Evolutionary conservation across 1,140 invertebrate genomes (phyloP), one percentile per base, ranked within the genome.

Genomic region (Hylaeus anthracinus): DNA sequence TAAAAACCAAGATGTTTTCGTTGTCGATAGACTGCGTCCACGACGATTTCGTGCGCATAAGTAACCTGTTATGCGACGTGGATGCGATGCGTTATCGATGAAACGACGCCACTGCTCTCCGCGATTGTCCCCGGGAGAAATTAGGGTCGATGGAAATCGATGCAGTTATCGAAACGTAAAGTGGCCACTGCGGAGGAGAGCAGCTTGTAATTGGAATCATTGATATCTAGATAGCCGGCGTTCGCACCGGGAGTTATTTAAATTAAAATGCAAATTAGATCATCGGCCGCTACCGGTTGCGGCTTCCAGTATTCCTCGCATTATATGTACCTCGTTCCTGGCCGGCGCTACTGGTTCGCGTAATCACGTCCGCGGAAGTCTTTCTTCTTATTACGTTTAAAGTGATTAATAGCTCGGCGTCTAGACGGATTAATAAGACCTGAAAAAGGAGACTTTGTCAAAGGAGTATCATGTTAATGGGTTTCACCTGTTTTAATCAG

Each of bases 181-280:
- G 15, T 39, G 37, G 43, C 26, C 39, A 12, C 55, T n/a, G 14
- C 15, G 12, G 1, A 26, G 14, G 1, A 37, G 12, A 14, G 9
- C 65, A 5, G 63, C 45, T 60, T 63, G 75, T 72, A 78, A 78
- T 78, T 78, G 67, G 76, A 72, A 79, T 39, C 76, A 64, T 79
- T 45, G 69, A n/a, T 72, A 64, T 64, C 76, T 8, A 45, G 75
- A 71, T 78, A 78, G 69, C 9, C 26, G 61, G 6, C 26, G 45
- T n/a, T 41, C 41, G 14, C 45, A 51, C 39, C n/a, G 48, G 39
- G 41, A 48, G 37, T 79, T 72, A 65, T 79, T 79, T 63, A 37
- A 73, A 79, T 79, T 79, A 72, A 79, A 79, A 79, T 79, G 76
- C 60, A 79, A 79, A 79, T 72, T 51, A 58, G 69, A 79, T 79